These are phyloP conservation scores for honey bee (Apis mellifera) DNA, from an alignment of 1,140 invertebrate species.

Conservation along the genomic window DNA sequence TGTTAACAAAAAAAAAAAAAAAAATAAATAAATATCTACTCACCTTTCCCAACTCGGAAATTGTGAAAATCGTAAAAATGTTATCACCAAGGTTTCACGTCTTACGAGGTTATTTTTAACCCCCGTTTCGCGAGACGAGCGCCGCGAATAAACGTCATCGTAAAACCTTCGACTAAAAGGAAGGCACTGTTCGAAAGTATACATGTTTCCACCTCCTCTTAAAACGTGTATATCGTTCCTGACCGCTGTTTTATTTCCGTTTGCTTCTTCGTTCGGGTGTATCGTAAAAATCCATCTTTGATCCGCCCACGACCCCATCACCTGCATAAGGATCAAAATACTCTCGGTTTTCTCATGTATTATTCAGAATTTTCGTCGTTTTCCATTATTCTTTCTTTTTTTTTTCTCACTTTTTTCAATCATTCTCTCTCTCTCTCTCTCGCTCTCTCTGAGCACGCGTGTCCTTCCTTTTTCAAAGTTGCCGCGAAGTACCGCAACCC, in stretches of 20 bases:
- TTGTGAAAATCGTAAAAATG: not conserved
- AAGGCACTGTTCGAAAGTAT: not conserved
- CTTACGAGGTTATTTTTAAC: not conserved
- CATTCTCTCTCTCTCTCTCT: not conserved
- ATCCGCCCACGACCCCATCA: not conserved
- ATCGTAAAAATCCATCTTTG: constrained; percentile 12
- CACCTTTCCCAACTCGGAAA: not conserved
- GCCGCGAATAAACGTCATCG: not conserved
- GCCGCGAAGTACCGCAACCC: constrained; percentile 29
- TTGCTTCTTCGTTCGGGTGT: not conserved
- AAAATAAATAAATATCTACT: not conserved
- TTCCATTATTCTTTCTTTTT: constrained; percentile 17
- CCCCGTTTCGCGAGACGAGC: not conserved
- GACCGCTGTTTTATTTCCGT: constrained; percentile 2
- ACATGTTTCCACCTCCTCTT: not conserved
- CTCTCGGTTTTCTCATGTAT: constrained; percentile 17
- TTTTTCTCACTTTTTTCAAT: too few relatives aligned
- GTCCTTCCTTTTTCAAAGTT: constrained; percentile 30
- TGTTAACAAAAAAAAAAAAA: not conserved
- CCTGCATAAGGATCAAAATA: constrained; percentile 25
- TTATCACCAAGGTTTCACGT: not conserved
- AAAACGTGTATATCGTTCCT: not conserved
- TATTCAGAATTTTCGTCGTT: constrained; percentile 47
- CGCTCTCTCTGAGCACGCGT: not conserved
- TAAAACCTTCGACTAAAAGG: not conserved